Percentiles rank a stretch among this genome's conserved stretches.
These are phyloP conservation scores for Metaphire vulgaris DNA, from an alignment of 1,140 invertebrate genomes.

Conservation along the genomic window DNA sequence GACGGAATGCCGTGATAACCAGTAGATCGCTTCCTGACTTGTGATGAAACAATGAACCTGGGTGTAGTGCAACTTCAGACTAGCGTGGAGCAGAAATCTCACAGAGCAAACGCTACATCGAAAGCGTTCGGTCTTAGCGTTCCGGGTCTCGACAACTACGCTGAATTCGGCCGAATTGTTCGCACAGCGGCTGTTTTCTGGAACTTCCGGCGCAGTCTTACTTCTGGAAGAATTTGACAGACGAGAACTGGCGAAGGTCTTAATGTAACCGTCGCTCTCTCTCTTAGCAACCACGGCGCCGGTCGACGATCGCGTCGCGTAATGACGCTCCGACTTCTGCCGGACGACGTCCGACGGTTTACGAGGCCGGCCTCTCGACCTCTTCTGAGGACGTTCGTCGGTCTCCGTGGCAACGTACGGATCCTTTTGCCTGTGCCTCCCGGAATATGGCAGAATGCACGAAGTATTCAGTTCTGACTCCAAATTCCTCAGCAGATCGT, in stretches of 20 bases:
- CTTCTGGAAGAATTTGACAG: no score
- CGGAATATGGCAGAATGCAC: no score
- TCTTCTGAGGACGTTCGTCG: not conserved
- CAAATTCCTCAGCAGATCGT: no score
- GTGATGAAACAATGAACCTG: not conserved
- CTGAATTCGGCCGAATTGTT: no score
- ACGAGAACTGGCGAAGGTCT: no score
- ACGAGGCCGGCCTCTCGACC: not conserved
- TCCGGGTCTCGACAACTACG: no score
- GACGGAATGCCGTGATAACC: not conserved
- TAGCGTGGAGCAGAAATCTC: not conserved
- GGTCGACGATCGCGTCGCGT: not conserved
- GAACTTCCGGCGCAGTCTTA: no score
- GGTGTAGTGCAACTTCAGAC: not conserved
- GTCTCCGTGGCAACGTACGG: no score
- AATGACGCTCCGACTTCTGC: not conserved
- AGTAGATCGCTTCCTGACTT: not conserved
- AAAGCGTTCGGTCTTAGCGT: not conserved
- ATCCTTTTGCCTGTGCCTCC: no score
- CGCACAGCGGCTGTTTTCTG: no score
- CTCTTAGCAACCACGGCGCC: not conserved
- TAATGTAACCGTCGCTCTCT: not conserved
- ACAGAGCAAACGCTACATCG: not conserved
- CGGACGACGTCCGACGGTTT: not conserved
- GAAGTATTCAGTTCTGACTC: no score